Percentiles rank a stretch among this genome's conserved stretches.
Conservation (phyloP, 2,888 invertebrate species). For the Cenopis cana region DNA sequence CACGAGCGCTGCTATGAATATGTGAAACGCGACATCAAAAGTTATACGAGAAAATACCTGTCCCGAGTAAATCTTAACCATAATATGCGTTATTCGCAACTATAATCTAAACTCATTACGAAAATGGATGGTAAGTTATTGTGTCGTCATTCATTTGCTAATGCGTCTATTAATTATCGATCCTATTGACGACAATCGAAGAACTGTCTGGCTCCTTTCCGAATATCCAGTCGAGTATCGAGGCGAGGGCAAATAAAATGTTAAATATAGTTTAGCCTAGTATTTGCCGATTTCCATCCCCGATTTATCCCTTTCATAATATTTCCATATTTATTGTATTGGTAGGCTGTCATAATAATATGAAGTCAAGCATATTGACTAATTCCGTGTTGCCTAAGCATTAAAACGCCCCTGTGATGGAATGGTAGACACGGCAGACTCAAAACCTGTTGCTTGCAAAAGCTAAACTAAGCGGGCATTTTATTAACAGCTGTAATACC, state of each 20-base stretch:
- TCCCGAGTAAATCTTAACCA: neutral
- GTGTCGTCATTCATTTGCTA: constrained; percentile 38
- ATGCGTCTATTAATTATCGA: constrained; percentile 43
- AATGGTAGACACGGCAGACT: too few relatives aligned
- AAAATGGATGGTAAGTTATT: constrained; percentile 6
- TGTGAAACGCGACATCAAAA: too few relatives aligned
- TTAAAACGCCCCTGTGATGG: too few relatives aligned
- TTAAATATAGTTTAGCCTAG: too few relatives aligned
- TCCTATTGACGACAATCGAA: constrained; percentile 30
- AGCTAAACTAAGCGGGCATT: neutral
- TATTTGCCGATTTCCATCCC: too few relatives aligned
- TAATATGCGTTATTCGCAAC: neutral
- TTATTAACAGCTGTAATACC: neutral
- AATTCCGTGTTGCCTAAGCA: too few relatives aligned
- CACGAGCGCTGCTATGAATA: too few relatives aligned
- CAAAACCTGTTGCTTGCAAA: too few relatives aligned
- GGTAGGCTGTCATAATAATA: too few relatives aligned
- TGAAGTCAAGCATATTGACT: too few relatives aligned
- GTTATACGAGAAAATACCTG: neutral
- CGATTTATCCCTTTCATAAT: too few relatives aligned
- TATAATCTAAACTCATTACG: constrained; percentile 12
- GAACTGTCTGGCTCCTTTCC: constrained; percentile 2
- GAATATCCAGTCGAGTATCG: constrained; percentile 22
- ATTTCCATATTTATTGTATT: too few relatives aligned
- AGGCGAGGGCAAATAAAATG: neutral